Evolutionary conservation across 2,113 vertebrate genomes (phyloP).

Genomic region (Bolborhynchus lineola): DNA sequence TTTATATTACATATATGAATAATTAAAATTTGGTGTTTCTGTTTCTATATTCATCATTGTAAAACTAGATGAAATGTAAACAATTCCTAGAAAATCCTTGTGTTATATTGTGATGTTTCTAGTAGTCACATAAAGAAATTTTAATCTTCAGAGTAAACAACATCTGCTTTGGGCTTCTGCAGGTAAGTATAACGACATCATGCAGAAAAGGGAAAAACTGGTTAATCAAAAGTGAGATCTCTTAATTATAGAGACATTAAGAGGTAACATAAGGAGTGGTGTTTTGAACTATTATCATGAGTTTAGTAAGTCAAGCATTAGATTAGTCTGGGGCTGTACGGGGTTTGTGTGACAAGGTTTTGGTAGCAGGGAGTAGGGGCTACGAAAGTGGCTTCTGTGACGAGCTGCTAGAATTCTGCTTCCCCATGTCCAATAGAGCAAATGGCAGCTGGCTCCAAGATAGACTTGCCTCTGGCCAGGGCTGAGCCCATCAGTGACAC

Average conservation of each 20-base stretch:
- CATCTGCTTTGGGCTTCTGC: not conserved
- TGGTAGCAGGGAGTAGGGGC: not conserved
- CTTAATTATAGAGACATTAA: not conserved
- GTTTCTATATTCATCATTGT: not conserved
- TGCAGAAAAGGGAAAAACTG: not conserved
- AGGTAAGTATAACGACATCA: not conserved
- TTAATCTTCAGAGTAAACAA: not conserved
- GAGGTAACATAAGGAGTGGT: not conserved
- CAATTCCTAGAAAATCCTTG: not conserved
- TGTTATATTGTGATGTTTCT: not conserved
- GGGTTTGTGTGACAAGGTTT: not conserved
- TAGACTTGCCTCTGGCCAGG: not conserved
- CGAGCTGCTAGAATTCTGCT: not conserved
- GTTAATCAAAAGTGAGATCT: not conserved
- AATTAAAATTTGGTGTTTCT: not conserved
- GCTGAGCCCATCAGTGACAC: not conserved
- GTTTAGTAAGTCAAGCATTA: not conserved
- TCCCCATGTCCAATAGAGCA: not conserved
- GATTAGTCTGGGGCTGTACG: not conserved
- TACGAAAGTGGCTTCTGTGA: not conserved
- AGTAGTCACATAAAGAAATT: not conserved
- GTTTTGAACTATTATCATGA: not conserved
- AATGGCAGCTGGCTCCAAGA: not conserved
- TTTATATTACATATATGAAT: not conserved
- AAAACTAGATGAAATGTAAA: not conserved